Conservation (phyloP, 2,113 vertebrate genomes). For the Cheilinus undulatus region DNA sequence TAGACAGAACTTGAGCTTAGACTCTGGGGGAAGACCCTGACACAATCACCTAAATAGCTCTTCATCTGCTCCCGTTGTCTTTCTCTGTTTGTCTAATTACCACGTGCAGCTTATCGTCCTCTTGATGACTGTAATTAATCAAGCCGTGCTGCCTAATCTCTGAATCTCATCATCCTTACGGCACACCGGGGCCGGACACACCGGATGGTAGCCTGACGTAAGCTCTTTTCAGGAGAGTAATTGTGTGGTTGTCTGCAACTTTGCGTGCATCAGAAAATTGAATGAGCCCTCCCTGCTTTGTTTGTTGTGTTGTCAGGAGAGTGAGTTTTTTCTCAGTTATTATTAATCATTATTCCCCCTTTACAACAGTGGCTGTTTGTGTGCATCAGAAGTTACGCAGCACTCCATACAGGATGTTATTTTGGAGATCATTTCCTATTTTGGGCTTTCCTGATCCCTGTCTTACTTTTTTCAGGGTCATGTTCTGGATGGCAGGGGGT, state of each 20-base stretch:
- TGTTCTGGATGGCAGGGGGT: too few relatives aligned
- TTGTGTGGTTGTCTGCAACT: conserved; percentile 61
- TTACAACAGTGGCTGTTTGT: not conserved
- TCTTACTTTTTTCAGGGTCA: too few relatives aligned
- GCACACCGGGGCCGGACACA: conserved; percentile 51
- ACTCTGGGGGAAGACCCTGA: conserved; percentile 26
- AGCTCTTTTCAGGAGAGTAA: conserved; percentile 63
- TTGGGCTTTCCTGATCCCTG: too few relatives aligned
- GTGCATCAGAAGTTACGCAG: conserved; percentile 18
- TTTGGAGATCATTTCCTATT: too few relatives aligned
- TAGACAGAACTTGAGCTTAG: conserved; percentile 69
- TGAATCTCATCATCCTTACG: conserved; percentile 67
- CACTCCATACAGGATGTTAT: conserved; percentile 32
- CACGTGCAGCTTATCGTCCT: conserved; percentile 72
- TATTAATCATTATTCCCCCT: conserved; percentile 26
- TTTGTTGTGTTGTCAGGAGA: conserved; percentile 9
- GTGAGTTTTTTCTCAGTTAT: conserved; percentile 32
- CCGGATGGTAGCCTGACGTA: conserved; percentile 69
- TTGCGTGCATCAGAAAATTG: conserved; percentile 59
- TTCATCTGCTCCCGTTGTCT: conserved; percentile 67
- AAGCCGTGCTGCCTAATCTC: conserved; percentile 77
- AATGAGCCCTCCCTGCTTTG: conserved; percentile 23
- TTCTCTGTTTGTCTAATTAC: conserved; percentile 68
- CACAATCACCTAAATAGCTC: conserved; percentile 59
- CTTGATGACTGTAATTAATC: conserved; percentile 80